Percentiles rank a stretch among this genome's conserved stretches.
phyloP scores from a whole-genome alignment of 2,113 vertebrate genomes.

The Apteryx mantelli region DNA sequence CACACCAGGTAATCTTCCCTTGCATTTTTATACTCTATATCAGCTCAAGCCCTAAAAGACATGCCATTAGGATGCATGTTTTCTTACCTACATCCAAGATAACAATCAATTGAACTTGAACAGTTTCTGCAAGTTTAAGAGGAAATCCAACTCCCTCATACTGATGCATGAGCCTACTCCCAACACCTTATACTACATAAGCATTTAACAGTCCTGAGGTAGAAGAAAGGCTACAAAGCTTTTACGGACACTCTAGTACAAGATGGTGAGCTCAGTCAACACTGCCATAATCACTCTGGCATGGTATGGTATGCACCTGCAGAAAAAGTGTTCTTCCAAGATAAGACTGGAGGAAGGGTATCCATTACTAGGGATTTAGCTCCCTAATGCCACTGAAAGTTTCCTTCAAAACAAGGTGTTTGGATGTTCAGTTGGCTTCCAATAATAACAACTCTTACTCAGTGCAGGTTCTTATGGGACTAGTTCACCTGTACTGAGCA shows the following conservation, averaged over 20 bases:
- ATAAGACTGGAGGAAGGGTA: too few relatives aligned
- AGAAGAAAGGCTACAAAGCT: background rate
- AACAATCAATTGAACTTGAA: background rate
- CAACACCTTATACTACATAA: background rate
- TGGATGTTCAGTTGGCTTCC: background rate
- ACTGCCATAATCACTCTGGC: background rate
- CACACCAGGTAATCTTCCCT: background rate
- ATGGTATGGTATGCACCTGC: accelerated
- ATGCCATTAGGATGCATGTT: accelerated
- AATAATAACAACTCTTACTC: background rate
- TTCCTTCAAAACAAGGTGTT: background rate
- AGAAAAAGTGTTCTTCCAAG: background rate
- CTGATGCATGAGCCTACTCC: accelerated
- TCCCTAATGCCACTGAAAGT: background rate
- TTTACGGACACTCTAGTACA: accelerated
- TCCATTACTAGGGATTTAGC: accelerated
- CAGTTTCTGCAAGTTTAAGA: background rate
- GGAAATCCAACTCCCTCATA: background rate
- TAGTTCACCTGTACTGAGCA: background rate
- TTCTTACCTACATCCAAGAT: background rate
- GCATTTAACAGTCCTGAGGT: accelerated
- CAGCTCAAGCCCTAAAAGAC: background rate
- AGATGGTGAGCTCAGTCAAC: background rate
- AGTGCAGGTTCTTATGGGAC: background rate
- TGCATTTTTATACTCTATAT: accelerated